Evolutionary conservation across 2,113 vertebrate genomes (phyloP), one percentile per base, ranked within the genome.

Genomic region (Dasyurus viverrinus): DNA sequence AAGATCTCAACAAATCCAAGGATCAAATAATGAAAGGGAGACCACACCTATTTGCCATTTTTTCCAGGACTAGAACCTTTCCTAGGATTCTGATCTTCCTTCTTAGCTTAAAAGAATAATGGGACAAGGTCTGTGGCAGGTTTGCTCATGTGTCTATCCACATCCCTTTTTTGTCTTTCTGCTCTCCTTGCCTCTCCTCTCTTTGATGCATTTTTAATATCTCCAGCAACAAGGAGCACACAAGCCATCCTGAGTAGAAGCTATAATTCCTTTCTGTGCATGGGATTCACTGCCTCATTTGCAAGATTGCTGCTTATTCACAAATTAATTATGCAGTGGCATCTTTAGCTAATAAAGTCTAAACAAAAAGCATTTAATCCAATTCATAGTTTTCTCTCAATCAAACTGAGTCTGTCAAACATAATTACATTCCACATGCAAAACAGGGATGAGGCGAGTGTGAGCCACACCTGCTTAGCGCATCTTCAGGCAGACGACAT

Each of bases 291-390:
- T 97, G 97, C 93, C 96, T 98, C 95, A 95, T 97, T 98, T 97
- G 97, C 96, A 97, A 97, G 98, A 98, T 97, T 98, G 97, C 57
- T 98, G 97, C 95, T 98, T 98, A 98, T 98, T 98, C 95, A 96
- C 96, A 97, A 98, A 98, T 98, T 98, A 98, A 98, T 98, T 98
- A 98, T 98, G 98, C 97, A 98, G 97, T 98, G 97, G 96, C 93
- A 95, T 98, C 98, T 97, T 98, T 98, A 98, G 97, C 98, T 98
- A 98, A 98, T 98, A 98, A 98, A 98, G 97, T 98, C 98, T 98
- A 98, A 98, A 99, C 98, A 99, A 98, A 98, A 98, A 98, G 95
- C 98, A 98, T 98, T 98, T 98, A 98, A 98, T 98, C 97, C 98
- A 98, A 97, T 98, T 98, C 97, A 98, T 97, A 95, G 90, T 96